Evolutionary conservation across 2,888 invertebrate genomes (phyloP), one percentile per base, ranked within the genome.

Genomic region (Criorhina ranunculi): DNA sequence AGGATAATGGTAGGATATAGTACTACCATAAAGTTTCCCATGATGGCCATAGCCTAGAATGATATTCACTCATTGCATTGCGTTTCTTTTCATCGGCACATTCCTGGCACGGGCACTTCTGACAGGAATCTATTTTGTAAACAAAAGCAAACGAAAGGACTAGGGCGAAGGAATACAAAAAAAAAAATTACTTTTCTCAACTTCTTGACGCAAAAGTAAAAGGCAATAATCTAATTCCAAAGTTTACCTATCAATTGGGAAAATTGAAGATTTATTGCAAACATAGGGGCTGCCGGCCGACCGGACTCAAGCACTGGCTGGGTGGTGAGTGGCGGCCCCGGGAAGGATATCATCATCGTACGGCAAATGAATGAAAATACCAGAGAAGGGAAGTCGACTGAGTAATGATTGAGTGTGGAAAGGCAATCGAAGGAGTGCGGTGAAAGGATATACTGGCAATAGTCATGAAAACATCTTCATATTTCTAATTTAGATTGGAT

Each of bases 201-300:
- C 79, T 83, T 83, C 73, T 75, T 79, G 79, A 79, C 79, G 83
- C 67, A 73, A 75, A 83, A 79, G 83, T 83, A 83, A 83, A 83
- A 83, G 79, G 83, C 79, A 79, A 79, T 83, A 83, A 83, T 83
- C 83, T 83, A 83, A 83, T 83, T 83, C 73, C 73, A 75, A 83
- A 83, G 83, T 83, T 83, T 83, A 83, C 83, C 83, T 79, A 79
- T 79, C 83, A 83, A 83, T 83, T 83, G 83, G 79, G 83, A 75
- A 83, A 79, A 83, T 79, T 83, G 73, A 83, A 83, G 83, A 83
- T 83, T 79, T 83, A 83, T 75, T 79, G 73, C 83, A 83, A 83
- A 83, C 69, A 73, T 55, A 78, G 70, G 46, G 53, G 51, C 67
- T 49, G 67, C 40, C 17, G 40, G 37, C 33, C 53, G 37, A 15